phyloP scores from a whole-genome alignment of 2,113 vertebrate genomes.

The Ageneiosus marmoratus region DNA sequence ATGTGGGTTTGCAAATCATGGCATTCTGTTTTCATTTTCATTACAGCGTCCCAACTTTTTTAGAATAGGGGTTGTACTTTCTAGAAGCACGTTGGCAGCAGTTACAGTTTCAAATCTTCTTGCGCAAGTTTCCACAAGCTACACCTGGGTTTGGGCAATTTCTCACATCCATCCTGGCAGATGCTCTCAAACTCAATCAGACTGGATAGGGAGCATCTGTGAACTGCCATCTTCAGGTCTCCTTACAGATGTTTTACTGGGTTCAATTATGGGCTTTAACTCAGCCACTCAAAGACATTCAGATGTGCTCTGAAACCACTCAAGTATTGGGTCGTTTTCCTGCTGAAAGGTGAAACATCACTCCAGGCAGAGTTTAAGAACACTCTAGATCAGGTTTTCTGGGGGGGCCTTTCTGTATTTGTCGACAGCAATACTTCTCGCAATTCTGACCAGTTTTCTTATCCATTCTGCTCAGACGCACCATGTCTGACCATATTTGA shows the following conservation, averaged over 20 bases:
- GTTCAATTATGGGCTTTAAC: not conserved
- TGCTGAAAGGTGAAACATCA: not conserved
- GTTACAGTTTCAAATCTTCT: not conserved
- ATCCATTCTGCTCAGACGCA: not conserved
- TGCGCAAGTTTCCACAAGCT: not conserved
- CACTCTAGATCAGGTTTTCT: not conserved
- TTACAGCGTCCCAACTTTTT: too few relatives aligned
- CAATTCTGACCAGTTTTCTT: not conserved
- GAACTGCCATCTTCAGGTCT: not conserved
- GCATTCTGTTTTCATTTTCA: too few relatives aligned
- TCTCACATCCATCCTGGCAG: not conserved
- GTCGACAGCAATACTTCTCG: not conserved
- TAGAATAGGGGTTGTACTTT: too few relatives aligned
- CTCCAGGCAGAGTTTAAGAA: not conserved
- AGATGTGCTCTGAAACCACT: not conserved
- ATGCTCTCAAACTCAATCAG: constrained; percentile 1
- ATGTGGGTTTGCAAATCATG: too few relatives aligned
- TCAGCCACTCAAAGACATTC: not conserved
- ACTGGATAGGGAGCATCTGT: constrained; percentile 2
- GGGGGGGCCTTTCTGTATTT: not conserved
- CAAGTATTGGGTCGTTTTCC: not conserved
- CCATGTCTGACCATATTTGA: too few relatives aligned
- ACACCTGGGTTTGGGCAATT: constrained; percentile 15
- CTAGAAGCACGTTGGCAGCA: not conserved
- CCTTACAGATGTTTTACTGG: constrained; percentile 11